Evolutionary conservation across 2,888 invertebrate species (phyloP).

Genomic region (Lumbricus terrestris): DNA sequence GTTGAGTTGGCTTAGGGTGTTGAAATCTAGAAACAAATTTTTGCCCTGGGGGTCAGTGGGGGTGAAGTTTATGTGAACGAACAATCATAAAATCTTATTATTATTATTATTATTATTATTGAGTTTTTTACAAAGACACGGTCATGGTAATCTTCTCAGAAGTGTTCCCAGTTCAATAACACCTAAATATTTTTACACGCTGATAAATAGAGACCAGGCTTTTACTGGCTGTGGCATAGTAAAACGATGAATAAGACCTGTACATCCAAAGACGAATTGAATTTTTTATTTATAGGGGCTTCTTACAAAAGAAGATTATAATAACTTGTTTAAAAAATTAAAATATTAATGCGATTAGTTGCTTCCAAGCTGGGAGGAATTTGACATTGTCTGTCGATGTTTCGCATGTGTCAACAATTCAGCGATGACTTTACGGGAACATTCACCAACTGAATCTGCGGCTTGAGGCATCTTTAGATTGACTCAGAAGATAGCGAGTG

Average conservation of each 20-base stretch:
- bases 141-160: too few species aligned
- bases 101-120: too few species aligned
- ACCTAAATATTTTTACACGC: too few species aligned
- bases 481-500: neutral
- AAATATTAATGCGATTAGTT: neutral
- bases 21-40: too few species aligned
- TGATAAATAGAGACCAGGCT: neutral
- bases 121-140: too few species aligned
- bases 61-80: neutral
- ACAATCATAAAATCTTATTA: too few species aligned
- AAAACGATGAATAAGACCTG: too few species aligned
- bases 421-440: neutral
- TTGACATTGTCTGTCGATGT: neutral
- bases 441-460: neutral
- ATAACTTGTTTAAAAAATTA: neutral
- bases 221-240: neutral
- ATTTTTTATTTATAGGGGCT: too few species aligned
- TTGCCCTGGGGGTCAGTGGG: too few species aligned
- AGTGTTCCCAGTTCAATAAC: too few species aligned
- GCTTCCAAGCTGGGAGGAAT: neutral
- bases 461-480: neutral
- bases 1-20: too few species aligned
- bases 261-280: too few species aligned
- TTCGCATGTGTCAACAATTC: neutral
- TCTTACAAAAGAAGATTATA: neutral